Evolutionary conservation across 1,140 invertebrate species (phyloP), one percentile per base, ranked within the genome.

Genomic region (Copidosoma floridanum): DNA sequence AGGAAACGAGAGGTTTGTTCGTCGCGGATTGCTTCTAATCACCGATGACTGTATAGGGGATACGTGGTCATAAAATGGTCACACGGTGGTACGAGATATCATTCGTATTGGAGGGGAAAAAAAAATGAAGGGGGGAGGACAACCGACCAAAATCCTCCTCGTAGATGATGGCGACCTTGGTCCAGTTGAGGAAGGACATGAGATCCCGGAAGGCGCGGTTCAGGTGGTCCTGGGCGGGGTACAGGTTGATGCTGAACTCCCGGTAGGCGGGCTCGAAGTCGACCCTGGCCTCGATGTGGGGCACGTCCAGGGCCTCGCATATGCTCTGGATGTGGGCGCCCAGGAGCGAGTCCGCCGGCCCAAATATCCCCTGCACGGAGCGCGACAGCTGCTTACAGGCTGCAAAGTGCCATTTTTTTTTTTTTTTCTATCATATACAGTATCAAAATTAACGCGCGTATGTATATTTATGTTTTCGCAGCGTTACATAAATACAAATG

Each of bases 181-280:
- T 94, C 94, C 94, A 97, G 74, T 95, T 95, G 27, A 95, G 84
- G 73, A 92, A 94, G 21, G 85, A 82, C 78, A 96, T 92, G 43
- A 96, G 83, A 71, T 97, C 94, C 56, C 87, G 85, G 76, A 94
- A 93, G 0, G 94, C 93, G 48, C 85, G 81, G 73, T 94, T 93
- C 66, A 97, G 84, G 54, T 92, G 82, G 57, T 89, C 85, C 66
- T 93, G 88, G 16, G 91, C 86, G 0, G 95, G 95, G 81, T 95
- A 90, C 29, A 97, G 82, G 81, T 95, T 97, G 57, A 97, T 89
- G 23, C 92, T 94, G 76, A 93, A 94, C 66, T 92, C 86, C 72
- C 89, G 88, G 74, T 71, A 81, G 65, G 76, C 77, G 10, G 83
- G 82, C 67, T 88, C 87, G 59, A 88, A 84, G 72, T 90, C 89